Percentiles rank a stretch among this genome's conserved stretches.
Evolutionary conservation across 2,888 invertebrate genomes (phyloP).

Genomic region (Psylliodes chrysocephalus): DNA sequence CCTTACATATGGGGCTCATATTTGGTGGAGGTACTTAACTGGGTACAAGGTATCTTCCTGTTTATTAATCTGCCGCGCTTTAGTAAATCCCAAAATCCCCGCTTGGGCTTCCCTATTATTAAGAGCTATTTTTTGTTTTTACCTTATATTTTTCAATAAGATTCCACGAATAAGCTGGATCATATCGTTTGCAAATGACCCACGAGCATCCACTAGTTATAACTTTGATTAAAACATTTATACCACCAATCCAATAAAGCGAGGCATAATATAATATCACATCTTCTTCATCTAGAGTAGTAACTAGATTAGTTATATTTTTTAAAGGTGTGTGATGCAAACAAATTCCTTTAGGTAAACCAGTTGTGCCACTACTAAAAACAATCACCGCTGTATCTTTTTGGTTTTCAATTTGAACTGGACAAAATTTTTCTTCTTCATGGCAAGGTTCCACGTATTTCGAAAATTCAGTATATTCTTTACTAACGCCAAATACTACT

Average conservation of each 20-base stretch:
- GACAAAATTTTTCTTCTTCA: conserved; percentile 47
- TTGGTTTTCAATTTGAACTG: conserved; percentile 34
- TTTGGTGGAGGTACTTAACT: too few relatives aligned
- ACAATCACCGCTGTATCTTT: conserved; percentile 49
- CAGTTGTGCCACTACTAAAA: conserved; percentile 58
- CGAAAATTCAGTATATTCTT: conserved; percentile 39
- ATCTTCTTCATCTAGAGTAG: neutral
- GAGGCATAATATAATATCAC: conserved; percentile 18
- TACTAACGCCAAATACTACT: conserved; percentile 50
- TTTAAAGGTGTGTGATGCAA: conserved; percentile 38
- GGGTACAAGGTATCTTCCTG: too few relatives aligned
- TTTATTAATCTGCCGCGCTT: too few relatives aligned
- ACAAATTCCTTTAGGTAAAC: conserved; percentile 55
- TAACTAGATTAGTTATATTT: too few relatives aligned
- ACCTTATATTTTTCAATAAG: conserved; percentile 41
- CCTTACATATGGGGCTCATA: too few relatives aligned
- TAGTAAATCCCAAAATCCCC: too few relatives aligned
- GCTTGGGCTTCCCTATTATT: too few relatives aligned
- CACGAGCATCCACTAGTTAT: conserved; percentile 14
- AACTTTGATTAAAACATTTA: neutral
- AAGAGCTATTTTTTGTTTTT: too few relatives aligned
- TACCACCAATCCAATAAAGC: conserved; percentile 32
- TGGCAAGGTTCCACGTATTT: conserved; percentile 39
- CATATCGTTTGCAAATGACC: conserved; percentile 29
- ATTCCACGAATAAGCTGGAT: conserved; percentile 23